These are phyloP conservation scores for Henricia sp. DNA, from an alignment of 53 echinoderm and acorn worm genomes.

Conservation along the genomic window DNA sequence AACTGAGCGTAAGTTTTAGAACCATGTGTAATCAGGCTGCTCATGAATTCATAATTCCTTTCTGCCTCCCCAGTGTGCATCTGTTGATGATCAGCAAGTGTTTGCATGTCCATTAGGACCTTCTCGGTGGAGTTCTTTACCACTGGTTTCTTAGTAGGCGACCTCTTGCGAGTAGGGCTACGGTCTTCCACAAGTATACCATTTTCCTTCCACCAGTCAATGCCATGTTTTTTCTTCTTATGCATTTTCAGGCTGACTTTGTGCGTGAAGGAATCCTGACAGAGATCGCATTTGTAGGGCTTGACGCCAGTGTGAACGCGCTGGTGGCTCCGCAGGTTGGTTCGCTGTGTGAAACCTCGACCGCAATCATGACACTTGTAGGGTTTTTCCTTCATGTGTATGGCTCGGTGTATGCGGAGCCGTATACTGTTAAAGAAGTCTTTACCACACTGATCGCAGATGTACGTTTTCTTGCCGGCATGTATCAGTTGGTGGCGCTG, in stretches of 20 bases:
- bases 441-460: conserved; percentile 64
- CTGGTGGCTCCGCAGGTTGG: conserved; percentile 83
- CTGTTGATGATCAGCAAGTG: conserved; percentile 22
- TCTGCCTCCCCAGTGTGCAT: background rate
- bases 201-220: conserved; percentile 88
- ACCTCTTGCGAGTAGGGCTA: background rate
- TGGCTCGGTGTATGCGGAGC: conserved; percentile 38
- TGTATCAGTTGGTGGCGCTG: conserved; percentile 32
- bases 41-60: conserved; percentile 32
- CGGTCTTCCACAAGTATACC: conserved; percentile 21
- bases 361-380: conserved; percentile 80
- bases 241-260: conserved; percentile 94
- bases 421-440: conserved; percentile 29
- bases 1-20: conserved; percentile 50
- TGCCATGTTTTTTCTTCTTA: conserved; percentile 86
- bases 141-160: background rate
- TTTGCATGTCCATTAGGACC: background rate
- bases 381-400: conserved; percentile 67
- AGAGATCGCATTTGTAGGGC: conserved; percentile 83
- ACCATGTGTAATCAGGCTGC: conserved; percentile 49
- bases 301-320: conserved; percentile 87
- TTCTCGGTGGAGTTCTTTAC: background rate
- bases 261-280: conserved; percentile 80
- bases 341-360: conserved; percentile 81
- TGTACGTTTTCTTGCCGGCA: conserved; percentile 29